Percentiles rank a stretch among this genome's conserved stretches.
phyloP scores from a whole-genome alignment of 2,113 vertebrate species.

The Chunga burmeisteri region DNA sequence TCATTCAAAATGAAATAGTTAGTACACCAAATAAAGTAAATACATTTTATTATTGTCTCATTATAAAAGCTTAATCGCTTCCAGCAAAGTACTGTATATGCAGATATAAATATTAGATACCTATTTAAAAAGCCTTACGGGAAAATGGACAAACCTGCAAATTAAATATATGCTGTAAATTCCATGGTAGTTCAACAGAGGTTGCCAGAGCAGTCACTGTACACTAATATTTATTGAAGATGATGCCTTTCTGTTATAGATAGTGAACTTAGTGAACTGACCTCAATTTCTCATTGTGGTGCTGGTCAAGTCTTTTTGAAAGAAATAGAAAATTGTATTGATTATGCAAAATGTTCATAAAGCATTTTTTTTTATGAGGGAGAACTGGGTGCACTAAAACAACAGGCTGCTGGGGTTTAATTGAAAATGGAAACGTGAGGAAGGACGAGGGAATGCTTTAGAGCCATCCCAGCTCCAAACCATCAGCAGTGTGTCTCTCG shows the following conservation, averaged over 20 bases:
- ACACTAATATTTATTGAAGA: not conserved
- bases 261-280: not conserved
- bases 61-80: not conserved
- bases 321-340: not conserved
- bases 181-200: not conserved
- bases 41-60: constrained; percentile 15
- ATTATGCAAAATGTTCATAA: not conserved
- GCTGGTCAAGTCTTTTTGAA: not conserved
- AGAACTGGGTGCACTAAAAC: not conserved
- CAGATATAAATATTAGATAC: constrained; percentile 10
- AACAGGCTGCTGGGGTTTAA: not conserved
- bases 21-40: not conserved
- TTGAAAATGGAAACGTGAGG: not conserved
- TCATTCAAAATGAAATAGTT: not conserved
- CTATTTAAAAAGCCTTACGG: not conserved
- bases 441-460: not conserved
- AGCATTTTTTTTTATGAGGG: not conserved
- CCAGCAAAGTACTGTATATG: not conserved
- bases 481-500: not conserved
- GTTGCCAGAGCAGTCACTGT: not conserved
- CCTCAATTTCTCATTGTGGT: not conserved
- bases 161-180: not conserved
- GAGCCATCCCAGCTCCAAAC: not conserved
- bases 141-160: not conserved
- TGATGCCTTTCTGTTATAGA: not conserved